Evolutionary conservation across 2,888 invertebrate genomes (phyloP).

Genomic region (Tholera decimalis): DNA sequence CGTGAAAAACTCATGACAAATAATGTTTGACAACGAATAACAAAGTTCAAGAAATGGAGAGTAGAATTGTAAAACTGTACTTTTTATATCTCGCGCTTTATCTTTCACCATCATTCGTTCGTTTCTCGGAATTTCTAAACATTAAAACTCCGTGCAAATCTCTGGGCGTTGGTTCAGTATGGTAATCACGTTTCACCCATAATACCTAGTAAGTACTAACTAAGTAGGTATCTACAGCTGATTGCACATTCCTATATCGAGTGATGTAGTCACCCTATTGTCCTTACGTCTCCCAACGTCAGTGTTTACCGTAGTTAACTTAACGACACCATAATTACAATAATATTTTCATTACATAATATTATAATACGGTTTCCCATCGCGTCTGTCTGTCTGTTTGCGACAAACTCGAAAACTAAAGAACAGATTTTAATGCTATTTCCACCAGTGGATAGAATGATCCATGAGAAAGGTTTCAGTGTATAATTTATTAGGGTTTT

Average conservation of each 20-base stretch:
- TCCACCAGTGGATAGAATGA: background rate
- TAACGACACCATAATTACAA: slow-evolving; percentile 18
- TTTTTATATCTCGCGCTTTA: background rate
- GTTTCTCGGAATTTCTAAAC: background rate
- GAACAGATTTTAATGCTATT: background rate
- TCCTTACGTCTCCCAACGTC: slow-evolving; percentile 30
- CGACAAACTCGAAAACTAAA: background rate
- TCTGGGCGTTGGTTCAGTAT: background rate
- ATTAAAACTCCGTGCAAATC: background rate
- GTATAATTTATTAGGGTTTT: too few species aligned
- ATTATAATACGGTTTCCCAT: too few species aligned
- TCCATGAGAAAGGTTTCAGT: too few species aligned
- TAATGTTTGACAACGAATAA: background rate
- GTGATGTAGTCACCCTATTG: slow-evolving; percentile 55
- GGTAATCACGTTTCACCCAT: slow-evolving; percentile 24
- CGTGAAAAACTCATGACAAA: too few species aligned
- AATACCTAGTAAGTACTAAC: background rate
- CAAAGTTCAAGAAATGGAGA: background rate
- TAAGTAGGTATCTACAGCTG: slow-evolving; percentile 15
- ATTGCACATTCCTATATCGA: slow-evolving; percentile 38
- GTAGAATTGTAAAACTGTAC: background rate
- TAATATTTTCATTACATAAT: background rate
- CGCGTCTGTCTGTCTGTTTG: too few species aligned
- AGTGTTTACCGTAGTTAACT: slow-evolving; percentile 10
- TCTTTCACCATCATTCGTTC: background rate